Evolutionary conservation across 2,888 invertebrate genomes (phyloP).

Genomic region (Cryptocephalus primarius): DNA sequence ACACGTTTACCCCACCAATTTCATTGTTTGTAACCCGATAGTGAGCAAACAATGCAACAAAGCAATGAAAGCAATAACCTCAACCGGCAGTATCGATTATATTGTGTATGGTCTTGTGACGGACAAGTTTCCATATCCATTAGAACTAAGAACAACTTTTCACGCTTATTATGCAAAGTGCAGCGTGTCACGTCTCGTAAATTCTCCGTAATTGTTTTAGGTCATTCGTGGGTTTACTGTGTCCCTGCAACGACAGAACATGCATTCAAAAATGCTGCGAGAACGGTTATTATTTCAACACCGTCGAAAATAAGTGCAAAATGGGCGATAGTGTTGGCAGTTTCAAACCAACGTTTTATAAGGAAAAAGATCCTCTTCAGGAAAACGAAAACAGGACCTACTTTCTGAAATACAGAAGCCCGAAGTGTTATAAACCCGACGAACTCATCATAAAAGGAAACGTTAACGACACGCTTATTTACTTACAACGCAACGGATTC

Average conservation of each 20-base stretch:
- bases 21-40: not conserved
- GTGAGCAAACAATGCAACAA: too few relatives aligned
- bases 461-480: constrained; percentile 1
- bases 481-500: constrained; percentile 8
- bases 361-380: not conserved
- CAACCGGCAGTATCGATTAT: too few relatives aligned
- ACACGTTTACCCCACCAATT: not conserved
- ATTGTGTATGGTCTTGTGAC: too few relatives aligned
- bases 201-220: constrained; percentile 2
- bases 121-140: too few relatives aligned
- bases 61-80: too few relatives aligned
- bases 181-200: not conserved
- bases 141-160: too few relatives aligned
- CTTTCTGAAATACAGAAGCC: constrained; percentile 3
- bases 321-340: not conserved
- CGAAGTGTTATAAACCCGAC: constrained; percentile 7
- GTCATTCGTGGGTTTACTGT: constrained; percentile 6
- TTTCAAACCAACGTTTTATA: constrained; percentile 5
- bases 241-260: constrained; percentile 10
- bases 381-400: not conserved
- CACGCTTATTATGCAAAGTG: too few relatives aligned
- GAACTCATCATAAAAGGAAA: not conserved
- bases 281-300: constrained; percentile 8
- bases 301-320: constrained; percentile 2
- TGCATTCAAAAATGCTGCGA: constrained; percentile 15